These are phyloP conservation scores for Lasioglossum morio DNA, from an alignment of 2,888 invertebrate genomes.

Conservation along the genomic window DNA sequence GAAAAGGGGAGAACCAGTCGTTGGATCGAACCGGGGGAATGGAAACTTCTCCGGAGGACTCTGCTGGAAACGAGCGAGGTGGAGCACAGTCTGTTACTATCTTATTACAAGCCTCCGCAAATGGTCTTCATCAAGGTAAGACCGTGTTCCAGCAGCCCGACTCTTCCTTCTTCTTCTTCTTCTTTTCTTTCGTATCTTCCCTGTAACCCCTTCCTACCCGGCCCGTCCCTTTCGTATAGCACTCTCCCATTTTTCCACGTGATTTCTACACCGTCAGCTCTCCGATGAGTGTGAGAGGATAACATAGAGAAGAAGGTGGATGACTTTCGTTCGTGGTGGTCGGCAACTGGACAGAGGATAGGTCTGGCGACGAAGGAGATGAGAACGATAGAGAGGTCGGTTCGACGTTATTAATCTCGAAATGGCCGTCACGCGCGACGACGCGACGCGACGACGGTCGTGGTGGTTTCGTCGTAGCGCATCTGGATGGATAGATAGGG, in stretches of 20 bases:
- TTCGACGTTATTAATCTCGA: slow-evolving; percentile 70
- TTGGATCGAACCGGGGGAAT: neutral
- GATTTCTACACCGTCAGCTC: slow-evolving; percentile 17
- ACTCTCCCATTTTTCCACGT: slow-evolving; percentile 6
- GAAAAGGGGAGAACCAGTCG: slow-evolving; percentile 7
- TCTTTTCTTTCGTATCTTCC: neutral
- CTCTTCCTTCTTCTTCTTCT: slow-evolving; percentile 56
- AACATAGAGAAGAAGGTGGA: slow-evolving; percentile 36
- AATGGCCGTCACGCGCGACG: slow-evolving; percentile 62
- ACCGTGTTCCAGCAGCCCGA: slow-evolving; percentile 58
- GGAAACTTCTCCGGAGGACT: slow-evolving; percentile 34
- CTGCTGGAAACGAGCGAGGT: slow-evolving; percentile 48
- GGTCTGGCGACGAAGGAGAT: slow-evolving; percentile 4
- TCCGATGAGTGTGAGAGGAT: neutral
- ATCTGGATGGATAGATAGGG: slow-evolving; percentile 62
- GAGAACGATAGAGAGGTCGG: slow-evolving; percentile 31
- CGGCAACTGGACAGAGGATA: slow-evolving; percentile 10
- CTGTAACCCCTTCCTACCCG: slow-evolving; percentile 14
- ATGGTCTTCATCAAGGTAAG: slow-evolving; percentile 75
- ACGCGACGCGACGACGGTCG: slow-evolving; percentile 46
- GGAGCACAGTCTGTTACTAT: slow-evolving; percentile 68
- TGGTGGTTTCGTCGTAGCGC: slow-evolving; percentile 51
- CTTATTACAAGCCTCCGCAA: slow-evolving; percentile 75
- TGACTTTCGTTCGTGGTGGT: slow-evolving; percentile 30
- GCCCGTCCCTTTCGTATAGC: neutral